phyloP scores from a whole-genome alignment of 2,797 vertebrate genomes.

The Fistularia tabacaria region DNA sequence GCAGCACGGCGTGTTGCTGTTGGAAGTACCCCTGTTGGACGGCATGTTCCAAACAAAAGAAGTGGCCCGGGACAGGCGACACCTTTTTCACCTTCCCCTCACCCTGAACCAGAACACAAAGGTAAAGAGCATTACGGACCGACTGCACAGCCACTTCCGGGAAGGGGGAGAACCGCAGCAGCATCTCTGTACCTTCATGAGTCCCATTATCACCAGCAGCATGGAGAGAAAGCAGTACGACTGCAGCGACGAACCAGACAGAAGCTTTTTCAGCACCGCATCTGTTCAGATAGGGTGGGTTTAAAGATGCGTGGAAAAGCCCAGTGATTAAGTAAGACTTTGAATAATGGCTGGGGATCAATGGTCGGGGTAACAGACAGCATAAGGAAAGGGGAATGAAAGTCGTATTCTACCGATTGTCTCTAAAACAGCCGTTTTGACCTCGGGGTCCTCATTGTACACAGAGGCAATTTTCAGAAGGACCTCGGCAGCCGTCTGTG shows the following conservation, averaged over 20 bases:
- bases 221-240: constrained; percentile 81
- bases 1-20: constrained; percentile 77
- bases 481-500: constrained; percentile 78
- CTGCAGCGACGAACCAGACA: constrained; percentile 79
- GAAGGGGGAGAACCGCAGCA: too few relatives aligned
- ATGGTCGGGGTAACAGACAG: too few relatives aligned
- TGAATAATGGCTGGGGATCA: too few relatives aligned
- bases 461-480: constrained; percentile 87
- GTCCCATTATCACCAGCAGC: constrained; percentile 86
- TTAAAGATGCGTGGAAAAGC: background rate
- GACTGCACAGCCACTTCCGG: background rate
- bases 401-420: constrained; percentile 48
- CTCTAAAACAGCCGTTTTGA: constrained; percentile 72
- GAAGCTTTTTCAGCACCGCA: constrained; percentile 82
- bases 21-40: constrained; percentile 90
- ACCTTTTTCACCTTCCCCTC: constrained; percentile 85
- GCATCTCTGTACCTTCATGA: constrained; percentile 83
- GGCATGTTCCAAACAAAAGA: constrained; percentile 86
- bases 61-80: constrained; percentile 80
- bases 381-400: background rate
- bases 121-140: background rate
- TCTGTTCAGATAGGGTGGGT: constrained; percentile 64
- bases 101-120: constrained; percentile 70
- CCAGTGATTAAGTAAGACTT: too few relatives aligned
- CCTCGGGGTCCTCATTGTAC: constrained; percentile 81